These are phyloP conservation scores for Pangasius larnaudii DNA, from an alignment of 2,797 vertebrate genomes.

Conservation along the genomic window DNA sequence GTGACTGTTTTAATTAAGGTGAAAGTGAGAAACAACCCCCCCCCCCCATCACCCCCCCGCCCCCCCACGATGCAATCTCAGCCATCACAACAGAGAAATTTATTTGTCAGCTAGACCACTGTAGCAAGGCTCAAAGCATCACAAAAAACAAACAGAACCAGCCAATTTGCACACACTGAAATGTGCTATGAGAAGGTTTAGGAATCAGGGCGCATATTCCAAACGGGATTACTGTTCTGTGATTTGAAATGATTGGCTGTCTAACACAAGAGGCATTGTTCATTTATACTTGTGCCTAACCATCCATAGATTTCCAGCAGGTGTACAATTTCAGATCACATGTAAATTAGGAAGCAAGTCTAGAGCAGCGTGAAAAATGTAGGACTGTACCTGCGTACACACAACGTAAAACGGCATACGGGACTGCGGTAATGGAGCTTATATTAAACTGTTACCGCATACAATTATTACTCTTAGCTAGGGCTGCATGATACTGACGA, in stretches of 20 bases:
- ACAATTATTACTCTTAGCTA: background rate
- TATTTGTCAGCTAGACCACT: constrained; percentile 21
- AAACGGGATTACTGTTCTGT: background rate
- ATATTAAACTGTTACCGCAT: background rate
- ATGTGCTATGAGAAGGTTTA: background rate
- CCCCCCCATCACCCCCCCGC: constrained; percentile 68
- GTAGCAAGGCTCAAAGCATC: constrained; percentile 6
- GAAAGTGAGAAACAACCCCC: constrained; percentile 76
- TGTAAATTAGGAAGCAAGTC: background rate
- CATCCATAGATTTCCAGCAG: background rate
- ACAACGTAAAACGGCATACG: too few relatives aligned
- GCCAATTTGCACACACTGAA: background rate
- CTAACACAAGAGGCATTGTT: background rate
- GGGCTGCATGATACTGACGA: too few relatives aligned
- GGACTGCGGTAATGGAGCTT: background rate
- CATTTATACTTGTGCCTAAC: background rate
- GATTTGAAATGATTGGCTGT: background rate
- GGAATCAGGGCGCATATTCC: too few relatives aligned
- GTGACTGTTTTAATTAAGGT: constrained; percentile 85
- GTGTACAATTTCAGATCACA: background rate
- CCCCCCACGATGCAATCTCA: constrained; percentile 73
- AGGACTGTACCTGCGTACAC: background rate
- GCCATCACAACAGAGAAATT: constrained; percentile 55
- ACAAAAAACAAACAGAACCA: constrained; percentile 17
- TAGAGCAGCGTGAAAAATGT: background rate